phyloP scores from a whole-genome alignment of 2,888 invertebrate species.

The Cheilosia vernalis region DNA sequence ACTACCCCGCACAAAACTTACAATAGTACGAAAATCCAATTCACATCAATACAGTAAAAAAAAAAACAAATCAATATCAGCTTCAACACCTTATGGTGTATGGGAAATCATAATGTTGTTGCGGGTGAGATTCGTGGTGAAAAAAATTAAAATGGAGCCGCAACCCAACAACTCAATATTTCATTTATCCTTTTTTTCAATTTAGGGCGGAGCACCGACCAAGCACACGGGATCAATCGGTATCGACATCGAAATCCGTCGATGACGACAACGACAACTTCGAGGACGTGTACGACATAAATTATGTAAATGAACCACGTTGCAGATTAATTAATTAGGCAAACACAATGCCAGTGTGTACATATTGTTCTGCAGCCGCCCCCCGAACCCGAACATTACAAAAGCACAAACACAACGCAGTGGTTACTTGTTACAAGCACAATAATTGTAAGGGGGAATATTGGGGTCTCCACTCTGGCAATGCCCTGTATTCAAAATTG shows the following conservation, averaged over 20 bases:
- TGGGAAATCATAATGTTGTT: neutral
- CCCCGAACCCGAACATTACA: slow-evolving; percentile 35
- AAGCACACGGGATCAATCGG: slow-evolving; percentile 51
- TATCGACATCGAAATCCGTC: slow-evolving; percentile 44
- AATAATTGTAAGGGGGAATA: slow-evolving; percentile 15
- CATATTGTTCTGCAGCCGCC: slow-evolving; percentile 36
- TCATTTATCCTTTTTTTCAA: slow-evolving; percentile 24
- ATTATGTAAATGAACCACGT: slow-evolving; percentile 69
- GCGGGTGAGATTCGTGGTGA: slow-evolving; percentile 23
- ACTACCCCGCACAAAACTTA: neutral
- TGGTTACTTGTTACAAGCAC: slow-evolving; percentile 1
- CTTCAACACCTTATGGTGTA: neutral
- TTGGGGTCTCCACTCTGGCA: neutral
- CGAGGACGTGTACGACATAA: slow-evolving; percentile 60
- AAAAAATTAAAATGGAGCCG: slow-evolving; percentile 6
- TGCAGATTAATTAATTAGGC: slow-evolving; percentile 73
- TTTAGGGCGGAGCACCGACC: slow-evolving; percentile 19
- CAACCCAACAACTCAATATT: slow-evolving; percentile 23
- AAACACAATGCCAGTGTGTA: slow-evolving; percentile 60
- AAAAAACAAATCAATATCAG: slow-evolving; percentile 42
- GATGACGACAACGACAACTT: slow-evolving; percentile 31
- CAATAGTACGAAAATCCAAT: slow-evolving; percentile 30
- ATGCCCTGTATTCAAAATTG: neutral
- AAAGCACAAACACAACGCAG: slow-evolving; percentile 34
- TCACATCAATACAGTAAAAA: slow-evolving; percentile 38